These are phyloP conservation scores for Amazona guildingii DNA, from an alignment of 2,113 vertebrate species.

Conservation along the genomic window DNA sequence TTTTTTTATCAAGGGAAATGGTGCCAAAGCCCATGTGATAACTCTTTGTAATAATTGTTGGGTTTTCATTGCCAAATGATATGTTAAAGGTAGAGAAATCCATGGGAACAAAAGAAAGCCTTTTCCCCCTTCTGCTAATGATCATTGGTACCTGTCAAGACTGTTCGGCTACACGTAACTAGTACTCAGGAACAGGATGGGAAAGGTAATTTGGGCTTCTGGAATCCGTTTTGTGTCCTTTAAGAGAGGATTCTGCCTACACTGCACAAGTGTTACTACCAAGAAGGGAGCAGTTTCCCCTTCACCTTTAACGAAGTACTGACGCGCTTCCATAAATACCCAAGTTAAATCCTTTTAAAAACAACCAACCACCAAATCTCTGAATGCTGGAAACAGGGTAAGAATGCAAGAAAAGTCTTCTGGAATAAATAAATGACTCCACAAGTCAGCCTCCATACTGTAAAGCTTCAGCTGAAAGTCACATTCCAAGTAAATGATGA, in stretches of 20 bases:
- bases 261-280: background rate
- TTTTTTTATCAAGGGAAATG: background rate
- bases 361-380: background rate
- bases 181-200: background rate
- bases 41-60: background rate
- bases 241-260: background rate
- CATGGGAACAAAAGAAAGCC: slow-evolving; percentile 28
- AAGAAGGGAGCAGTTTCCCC: background rate
- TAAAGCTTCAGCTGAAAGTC: background rate
- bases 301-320: background rate
- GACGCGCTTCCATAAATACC: background rate
- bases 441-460: background rate
- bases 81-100: slow-evolving; percentile 21
- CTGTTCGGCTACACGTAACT: background rate
- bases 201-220: background rate
- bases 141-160: slow-evolving; percentile 29
- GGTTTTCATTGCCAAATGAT: slow-evolving; percentile 27
- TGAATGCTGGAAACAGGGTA: background rate
- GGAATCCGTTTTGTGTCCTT: background rate
- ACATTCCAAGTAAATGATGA: background rate
- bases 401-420: background rate
- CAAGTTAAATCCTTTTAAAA: background rate
- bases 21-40: background rate
- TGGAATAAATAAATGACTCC: background rate
- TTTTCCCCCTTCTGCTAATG: background rate